Evolutionary conservation across 2,888 invertebrate genomes (phyloP).

Genomic region (Papilio gigon): DNA sequence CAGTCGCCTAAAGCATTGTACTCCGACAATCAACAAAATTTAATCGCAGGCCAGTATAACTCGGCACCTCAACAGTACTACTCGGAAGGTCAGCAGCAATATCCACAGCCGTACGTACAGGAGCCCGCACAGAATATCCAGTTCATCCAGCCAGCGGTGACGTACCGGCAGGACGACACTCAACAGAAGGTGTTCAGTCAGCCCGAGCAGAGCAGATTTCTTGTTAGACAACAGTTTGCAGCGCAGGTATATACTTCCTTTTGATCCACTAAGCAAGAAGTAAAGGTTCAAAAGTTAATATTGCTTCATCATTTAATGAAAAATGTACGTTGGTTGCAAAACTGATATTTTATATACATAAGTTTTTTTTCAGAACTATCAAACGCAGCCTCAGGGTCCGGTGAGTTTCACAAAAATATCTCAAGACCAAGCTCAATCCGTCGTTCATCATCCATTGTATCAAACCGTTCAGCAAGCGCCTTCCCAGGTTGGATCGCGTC

Average conservation of each 20-base stretch:
- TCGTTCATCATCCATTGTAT: constrained; percentile 44
- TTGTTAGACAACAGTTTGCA: constrained; percentile 47
- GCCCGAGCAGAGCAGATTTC: constrained; percentile 44
- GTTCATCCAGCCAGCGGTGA: constrained; percentile 42
- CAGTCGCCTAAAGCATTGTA: constrained; percentile 35
- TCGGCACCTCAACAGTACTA: constrained; percentile 41
- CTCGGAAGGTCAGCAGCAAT: constrained; percentile 32
- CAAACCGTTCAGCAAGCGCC: constrained; percentile 37
- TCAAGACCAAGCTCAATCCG: constrained; percentile 51
- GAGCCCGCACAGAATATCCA: constrained; percentile 40
- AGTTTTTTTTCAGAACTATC: constrained; percentile 57
- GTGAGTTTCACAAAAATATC: constrained; percentile 69
- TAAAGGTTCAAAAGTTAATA: background rate
- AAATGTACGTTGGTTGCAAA: background rate
- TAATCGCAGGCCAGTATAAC: constrained; percentile 41
- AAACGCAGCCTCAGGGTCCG: constrained; percentile 60
- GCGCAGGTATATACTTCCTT: constrained; percentile 43
- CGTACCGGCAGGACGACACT: constrained; percentile 42
- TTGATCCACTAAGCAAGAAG: background rate
- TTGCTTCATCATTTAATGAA: background rate
- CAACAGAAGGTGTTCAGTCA: constrained; percentile 42
- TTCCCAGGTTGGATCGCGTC: background rate
- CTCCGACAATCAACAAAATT: constrained; percentile 28
- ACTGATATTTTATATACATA: background rate
- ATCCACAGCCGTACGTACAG: constrained; percentile 43